Evolutionary conservation across 2,113 vertebrate species (phyloP).

Genomic region (Ammodytes dubius): DNA sequence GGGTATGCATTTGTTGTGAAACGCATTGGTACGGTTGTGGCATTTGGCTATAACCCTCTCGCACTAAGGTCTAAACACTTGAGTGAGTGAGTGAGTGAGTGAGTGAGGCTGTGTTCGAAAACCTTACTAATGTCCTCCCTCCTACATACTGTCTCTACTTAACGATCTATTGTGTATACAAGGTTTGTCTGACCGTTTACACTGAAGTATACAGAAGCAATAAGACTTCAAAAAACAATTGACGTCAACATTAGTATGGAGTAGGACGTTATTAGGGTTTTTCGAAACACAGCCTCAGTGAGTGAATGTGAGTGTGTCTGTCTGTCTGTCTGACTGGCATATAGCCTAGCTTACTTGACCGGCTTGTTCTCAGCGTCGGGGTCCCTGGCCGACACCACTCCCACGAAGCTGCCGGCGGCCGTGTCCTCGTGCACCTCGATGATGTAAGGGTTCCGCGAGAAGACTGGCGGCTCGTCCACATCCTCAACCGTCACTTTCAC

Average conservation of each 20-base stretch:
- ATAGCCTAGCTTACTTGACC: slow-evolving; percentile 91
- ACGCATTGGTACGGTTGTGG: neutral
- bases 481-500: slow-evolving; percentile 94
- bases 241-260: no score
- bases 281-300: no score
- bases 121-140: no score
- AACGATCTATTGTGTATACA: no score
- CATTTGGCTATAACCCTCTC: slow-evolving; percentile 3
- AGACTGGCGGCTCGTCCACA: slow-evolving; percentile 92
- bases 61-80: slow-evolving; percentile 1
- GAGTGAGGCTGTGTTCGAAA: no score
- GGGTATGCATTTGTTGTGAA: neutral
- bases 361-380: slow-evolving; percentile 90
- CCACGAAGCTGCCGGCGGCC: slow-evolving; percentile 91
- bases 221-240: no score
- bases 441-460: slow-evolving; percentile 90
- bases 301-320: no score
- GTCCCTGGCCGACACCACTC: slow-evolving; percentile 92
- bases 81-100: no score
- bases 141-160: no score
- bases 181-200: no score
- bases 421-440: slow-evolving; percentile 96
- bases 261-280: no score
- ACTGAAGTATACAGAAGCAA: no score
- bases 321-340: neutral